Evolutionary conservation across 92 coral and sea anemone genomes (phyloP).

Genomic region (Bergia sp.): DNA sequence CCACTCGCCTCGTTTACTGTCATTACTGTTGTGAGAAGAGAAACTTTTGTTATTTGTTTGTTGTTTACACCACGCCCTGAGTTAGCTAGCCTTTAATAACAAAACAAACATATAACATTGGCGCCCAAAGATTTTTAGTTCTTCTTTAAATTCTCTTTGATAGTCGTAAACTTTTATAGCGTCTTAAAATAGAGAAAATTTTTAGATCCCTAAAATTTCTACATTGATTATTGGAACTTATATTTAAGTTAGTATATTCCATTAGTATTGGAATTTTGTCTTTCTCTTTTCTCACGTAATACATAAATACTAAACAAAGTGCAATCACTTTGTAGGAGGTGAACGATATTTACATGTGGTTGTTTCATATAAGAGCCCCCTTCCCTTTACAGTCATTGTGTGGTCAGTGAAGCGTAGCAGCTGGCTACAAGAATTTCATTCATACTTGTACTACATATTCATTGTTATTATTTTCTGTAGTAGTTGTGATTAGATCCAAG

Average conservation of each 20-base stretch:
- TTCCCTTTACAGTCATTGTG: slow-evolving; percentile 25
- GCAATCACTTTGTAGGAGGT: slow-evolving; percentile 26
- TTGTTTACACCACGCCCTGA: slow-evolving; percentile 27
- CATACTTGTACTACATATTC: slow-evolving; percentile 24
- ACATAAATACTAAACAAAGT: slow-evolving; percentile 17
- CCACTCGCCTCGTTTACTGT: slow-evolving; percentile 25
- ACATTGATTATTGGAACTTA: slow-evolving; percentile 23
- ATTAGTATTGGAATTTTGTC: slow-evolving; percentile 23
- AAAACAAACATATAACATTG: slow-evolving; percentile 22
- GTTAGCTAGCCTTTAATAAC: slow-evolving; percentile 25
- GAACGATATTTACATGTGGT: slow-evolving; percentile 25
- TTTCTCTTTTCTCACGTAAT: slow-evolving; percentile 21
- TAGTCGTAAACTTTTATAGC: slow-evolving; percentile 21
- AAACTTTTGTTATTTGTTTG: slow-evolving; percentile 22
- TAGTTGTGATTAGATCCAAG: slow-evolving; percentile 25
- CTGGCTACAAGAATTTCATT: slow-evolving; percentile 25
- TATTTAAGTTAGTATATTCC: slow-evolving; percentile 22
- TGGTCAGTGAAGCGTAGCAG: slow-evolving; percentile 27
- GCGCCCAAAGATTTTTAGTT: slow-evolving; percentile 23
- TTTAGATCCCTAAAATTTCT: slow-evolving; percentile 19
- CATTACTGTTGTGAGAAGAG: slow-evolving; percentile 23
- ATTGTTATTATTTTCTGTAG: slow-evolving; percentile 22
- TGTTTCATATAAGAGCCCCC: slow-evolving; percentile 22
- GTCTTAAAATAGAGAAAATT: slow-evolving; percentile 22
- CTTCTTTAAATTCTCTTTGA: slow-evolving; percentile 23